Percentiles rank a stretch among this genome's conserved stretches.
Evolutionary conservation across 2,113 vertebrate species (phyloP).

Genomic region (Microtus richardsoni): DNA sequence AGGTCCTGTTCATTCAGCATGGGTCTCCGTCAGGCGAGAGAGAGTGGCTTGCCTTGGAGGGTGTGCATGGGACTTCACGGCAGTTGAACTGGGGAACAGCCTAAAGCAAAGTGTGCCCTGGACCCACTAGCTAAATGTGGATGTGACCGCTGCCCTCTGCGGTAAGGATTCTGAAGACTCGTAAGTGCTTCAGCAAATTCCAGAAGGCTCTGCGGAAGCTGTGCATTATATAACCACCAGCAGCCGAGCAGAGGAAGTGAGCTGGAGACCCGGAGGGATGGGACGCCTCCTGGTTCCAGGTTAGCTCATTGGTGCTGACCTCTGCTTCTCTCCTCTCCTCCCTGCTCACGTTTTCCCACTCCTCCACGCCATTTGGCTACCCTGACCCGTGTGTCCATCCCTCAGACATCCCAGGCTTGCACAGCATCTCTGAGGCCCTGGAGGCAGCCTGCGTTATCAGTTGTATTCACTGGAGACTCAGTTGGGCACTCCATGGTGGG

Average conservation of each 20-base stretch:
- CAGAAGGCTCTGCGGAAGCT: not conserved
- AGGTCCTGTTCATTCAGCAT: fast-evolving
- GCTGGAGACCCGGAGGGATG: not conserved
- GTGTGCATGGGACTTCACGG: not conserved
- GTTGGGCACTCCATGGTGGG: not conserved
- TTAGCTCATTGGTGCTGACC: fast-evolving
- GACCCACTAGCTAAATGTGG: not conserved
- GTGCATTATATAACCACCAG: too few species aligned
- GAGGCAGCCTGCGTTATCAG: not conserved
- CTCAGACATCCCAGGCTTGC: too few species aligned
- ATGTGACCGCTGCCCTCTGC: too few species aligned
- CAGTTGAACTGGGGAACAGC: not conserved
- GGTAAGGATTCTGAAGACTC: fast-evolving
- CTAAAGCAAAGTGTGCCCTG: not conserved
- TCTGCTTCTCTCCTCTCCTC: not conserved
- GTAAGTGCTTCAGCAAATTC: fast-evolving
- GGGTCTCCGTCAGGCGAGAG: not conserved
- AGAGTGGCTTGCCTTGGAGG: too few species aligned
- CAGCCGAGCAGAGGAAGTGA: not conserved
- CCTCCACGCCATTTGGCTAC: not conserved
- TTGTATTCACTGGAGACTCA: not conserved
- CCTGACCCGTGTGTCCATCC: not conserved
- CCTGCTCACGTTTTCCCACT: not conserved
- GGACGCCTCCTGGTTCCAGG: fast-evolving
- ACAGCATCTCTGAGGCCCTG: fast-evolving